Conservation (phyloP, 1,140 invertebrate genomes). For the Atta texana region DNA sequence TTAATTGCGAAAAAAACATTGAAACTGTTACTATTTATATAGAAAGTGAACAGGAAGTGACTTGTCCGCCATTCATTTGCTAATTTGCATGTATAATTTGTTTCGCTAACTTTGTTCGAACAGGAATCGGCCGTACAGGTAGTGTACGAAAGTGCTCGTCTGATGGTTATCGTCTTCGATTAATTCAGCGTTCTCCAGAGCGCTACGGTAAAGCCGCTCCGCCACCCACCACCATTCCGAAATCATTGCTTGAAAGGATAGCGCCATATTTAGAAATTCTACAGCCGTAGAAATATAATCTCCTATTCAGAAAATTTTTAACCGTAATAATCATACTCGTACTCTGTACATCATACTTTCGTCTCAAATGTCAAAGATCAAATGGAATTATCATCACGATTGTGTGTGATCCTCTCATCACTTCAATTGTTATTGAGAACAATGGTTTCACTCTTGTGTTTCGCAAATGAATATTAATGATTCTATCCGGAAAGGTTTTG, state of each 20-base stretch:
- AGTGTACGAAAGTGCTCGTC: conserved; percentile 85
- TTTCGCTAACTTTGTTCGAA: conserved; percentile 84
- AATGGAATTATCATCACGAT: not conserved
- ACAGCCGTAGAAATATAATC: conserved; percentile 82
- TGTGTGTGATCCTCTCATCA: not conserved
- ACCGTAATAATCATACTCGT: not conserved
- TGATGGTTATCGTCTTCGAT: conserved; percentile 83
- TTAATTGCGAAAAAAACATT: not conserved
- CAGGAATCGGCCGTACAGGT: conserved; percentile 87
- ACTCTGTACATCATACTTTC: not conserved
- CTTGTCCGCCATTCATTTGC: not conserved
- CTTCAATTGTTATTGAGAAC: not conserved
- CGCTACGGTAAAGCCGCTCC: conserved; percentile 86
- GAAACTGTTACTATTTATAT: not conserved
- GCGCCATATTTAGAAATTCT: conserved; percentile 83
- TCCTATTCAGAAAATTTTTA: conserved; percentile 72
- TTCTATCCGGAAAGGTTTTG: not conserved
- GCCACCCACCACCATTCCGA: conserved; percentile 88
- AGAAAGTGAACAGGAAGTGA: not conserved
- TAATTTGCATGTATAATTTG: not conserved
- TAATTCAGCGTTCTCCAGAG: conserved; percentile 82
- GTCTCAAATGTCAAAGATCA: not conserved
- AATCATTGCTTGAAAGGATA: conserved; percentile 84
- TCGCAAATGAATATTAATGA: not conserved
- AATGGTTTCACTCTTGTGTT: not conserved